phyloP scores from a whole-genome alignment of 2,113 vertebrate species.

The Beaufortia kweichowensis region DNA sequence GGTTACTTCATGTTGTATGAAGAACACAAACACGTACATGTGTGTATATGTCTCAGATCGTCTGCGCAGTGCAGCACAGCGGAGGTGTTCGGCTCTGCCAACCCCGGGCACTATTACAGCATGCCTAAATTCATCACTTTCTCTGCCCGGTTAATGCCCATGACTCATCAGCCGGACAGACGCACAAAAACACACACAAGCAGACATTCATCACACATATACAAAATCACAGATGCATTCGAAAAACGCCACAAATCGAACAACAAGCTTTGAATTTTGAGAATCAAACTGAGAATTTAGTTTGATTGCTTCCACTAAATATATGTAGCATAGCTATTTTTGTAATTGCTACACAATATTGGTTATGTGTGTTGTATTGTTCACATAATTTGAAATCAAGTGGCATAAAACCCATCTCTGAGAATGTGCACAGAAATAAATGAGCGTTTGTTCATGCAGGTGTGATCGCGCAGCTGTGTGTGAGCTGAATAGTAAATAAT shows the following conservation, averaged over 20 bases:
- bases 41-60: background rate
- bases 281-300: slow-evolving; percentile 34
- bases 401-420: background rate
- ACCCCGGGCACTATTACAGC: slow-evolving; percentile 12
- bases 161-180: slow-evolving; percentile 51
- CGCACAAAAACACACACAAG: slow-evolving; percentile 22
- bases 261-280: slow-evolving; percentile 35
- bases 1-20: background rate
- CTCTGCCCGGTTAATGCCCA: slow-evolving; percentile 35
- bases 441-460: background rate
- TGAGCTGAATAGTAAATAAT: slow-evolving; percentile 44
- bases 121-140: slow-evolving; percentile 23
- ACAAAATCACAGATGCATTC: slow-evolving; percentile 6
- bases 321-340: too few species aligned
- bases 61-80: slow-evolving; percentile 1
- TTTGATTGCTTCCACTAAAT: slow-evolving; percentile 21
- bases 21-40: background rate
- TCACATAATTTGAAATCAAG: background rate
- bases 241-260: slow-evolving; percentile 4
- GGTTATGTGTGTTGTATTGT: too few species aligned
- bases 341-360: too few species aligned
- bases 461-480: slow-evolving; percentile 8
- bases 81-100: slow-evolving; percentile 10
- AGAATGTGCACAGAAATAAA: background rate
- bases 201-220: background rate